Conservation (phyloP, 2,797 vertebrate genomes). For the Lycodopsis pacificus region DNA sequence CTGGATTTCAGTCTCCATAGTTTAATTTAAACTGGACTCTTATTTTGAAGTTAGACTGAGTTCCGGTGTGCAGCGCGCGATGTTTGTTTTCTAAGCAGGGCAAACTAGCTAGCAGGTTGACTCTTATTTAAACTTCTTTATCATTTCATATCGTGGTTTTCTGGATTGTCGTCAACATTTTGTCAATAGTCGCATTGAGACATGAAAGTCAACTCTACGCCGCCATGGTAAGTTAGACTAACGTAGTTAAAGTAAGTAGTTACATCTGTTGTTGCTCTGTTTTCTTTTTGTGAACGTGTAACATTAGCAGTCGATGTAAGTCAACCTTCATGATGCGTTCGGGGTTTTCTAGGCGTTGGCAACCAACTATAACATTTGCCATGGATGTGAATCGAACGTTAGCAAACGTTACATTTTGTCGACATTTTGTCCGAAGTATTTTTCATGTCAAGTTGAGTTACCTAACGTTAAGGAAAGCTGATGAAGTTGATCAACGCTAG, state of each 20-base stretch:
- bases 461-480: neutral
- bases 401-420: neutral
- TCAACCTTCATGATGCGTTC: neutral
- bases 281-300: neutral
- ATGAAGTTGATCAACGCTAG: neutral
- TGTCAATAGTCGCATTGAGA: neutral
- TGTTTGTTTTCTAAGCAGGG: conserved; percentile 59
- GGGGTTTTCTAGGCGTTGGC: neutral
- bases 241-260: neutral
- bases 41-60: conserved; percentile 56
- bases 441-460: neutral
- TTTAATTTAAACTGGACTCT: conserved; percentile 24
- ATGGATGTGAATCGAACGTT: neutral
- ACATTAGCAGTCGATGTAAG: neutral
- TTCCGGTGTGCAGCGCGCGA: conserved; percentile 67
- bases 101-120: conserved; percentile 9
- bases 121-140: fast-evolving
- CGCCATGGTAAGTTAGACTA: conserved; percentile 50
- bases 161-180: neutral
- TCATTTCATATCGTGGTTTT: neutral
- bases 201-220: conserved; percentile 1
- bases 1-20: fast-evolving
- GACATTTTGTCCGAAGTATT: fast-evolving
- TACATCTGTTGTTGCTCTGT: neutral
- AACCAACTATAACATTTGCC: neutral